A percentile compares a stretch with the other conserved stretches of the same genome.
Evolutionary conservation across 2,113 vertebrate genomes (phyloP).

Genomic region (Asarcornis scutulata): DNA sequence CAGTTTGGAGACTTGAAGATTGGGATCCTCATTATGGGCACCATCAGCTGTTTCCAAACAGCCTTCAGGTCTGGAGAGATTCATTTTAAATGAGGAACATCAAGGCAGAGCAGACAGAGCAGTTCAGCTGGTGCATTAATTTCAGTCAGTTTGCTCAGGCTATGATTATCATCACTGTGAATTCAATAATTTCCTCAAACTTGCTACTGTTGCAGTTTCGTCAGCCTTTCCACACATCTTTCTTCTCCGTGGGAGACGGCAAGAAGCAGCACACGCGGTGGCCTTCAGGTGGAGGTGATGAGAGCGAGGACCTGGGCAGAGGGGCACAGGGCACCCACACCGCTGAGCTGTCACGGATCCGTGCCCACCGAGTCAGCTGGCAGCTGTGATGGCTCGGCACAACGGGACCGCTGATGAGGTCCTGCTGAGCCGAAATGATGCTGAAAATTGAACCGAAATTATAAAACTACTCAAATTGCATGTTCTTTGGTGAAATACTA

Average conservation of each 20-base stretch:
- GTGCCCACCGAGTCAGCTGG: neutral
- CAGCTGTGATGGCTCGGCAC: neutral
- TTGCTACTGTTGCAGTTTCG: neutral
- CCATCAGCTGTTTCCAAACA: slow-evolving; percentile 69
- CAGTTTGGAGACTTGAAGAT: slow-evolving; percentile 62
- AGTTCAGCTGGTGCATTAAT: slow-evolving; percentile 63
- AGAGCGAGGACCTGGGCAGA: neutral
- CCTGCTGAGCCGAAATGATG: neutral
- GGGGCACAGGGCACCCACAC: accelerated
- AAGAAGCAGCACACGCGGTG: neutral
- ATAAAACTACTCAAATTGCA: neutral
- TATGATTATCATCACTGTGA: slow-evolving; percentile 8
- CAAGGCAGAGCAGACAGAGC: slow-evolving; percentile 33
- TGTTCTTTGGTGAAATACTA: neutral
- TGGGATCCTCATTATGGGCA: slow-evolving; percentile 61
- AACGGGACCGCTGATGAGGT: neutral
- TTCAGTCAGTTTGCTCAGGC: slow-evolving; percentile 46
- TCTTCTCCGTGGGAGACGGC: neutral
- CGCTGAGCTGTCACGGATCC: neutral
- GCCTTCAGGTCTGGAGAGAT: slow-evolving; percentile 64
- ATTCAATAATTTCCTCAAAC: slow-evolving; percentile 19
- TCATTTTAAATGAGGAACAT: slow-evolving; percentile 63
- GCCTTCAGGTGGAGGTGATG: neutral
- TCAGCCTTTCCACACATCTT: neutral
- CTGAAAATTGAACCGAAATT: neutral